Conservation (phyloP, 2,113 vertebrate genomes). For the Scolopax mira region DNA sequence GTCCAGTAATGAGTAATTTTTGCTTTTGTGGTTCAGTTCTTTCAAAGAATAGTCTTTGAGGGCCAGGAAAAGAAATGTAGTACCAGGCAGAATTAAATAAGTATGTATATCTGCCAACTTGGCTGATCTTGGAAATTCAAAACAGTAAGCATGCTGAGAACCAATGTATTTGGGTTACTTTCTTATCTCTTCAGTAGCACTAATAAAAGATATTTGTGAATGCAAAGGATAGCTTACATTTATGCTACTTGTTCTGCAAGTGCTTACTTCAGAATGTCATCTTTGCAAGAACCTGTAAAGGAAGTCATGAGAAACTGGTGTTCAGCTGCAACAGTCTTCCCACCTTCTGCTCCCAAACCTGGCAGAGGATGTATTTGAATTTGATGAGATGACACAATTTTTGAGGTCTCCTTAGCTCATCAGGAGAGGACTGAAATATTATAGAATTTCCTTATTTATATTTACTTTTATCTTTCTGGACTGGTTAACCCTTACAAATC, state of each 20-base stretch:
- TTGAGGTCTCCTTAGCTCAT: background rate
- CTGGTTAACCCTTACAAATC: background rate
- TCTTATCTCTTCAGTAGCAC: background rate
- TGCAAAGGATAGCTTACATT: background rate
- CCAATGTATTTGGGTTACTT: background rate
- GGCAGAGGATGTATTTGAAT: background rate
- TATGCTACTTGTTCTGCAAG: background rate
- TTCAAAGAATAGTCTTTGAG: conserved; percentile 36
- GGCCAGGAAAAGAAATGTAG: background rate
- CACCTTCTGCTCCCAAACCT: background rate
- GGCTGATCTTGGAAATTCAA: conserved; percentile 1
- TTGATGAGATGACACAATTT: background rate
- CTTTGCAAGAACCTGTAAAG: background rate
- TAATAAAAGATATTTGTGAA: background rate
- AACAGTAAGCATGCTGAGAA: background rate
- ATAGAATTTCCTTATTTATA: background rate
- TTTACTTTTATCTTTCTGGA: background rate
- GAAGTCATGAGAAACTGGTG: background rate
- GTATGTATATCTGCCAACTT: conserved; percentile 19
- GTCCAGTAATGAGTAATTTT: conserved; percentile 10
- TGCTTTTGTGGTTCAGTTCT: conserved; percentile 40
- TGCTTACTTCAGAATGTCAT: background rate
- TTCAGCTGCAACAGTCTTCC: background rate
- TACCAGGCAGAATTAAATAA: conserved; percentile 31
- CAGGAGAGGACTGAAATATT: background rate